These are phyloP conservation scores for Goniozus legneri DNA, from an alignment of 1,140 invertebrate species.

Conservation along the genomic window DNA sequence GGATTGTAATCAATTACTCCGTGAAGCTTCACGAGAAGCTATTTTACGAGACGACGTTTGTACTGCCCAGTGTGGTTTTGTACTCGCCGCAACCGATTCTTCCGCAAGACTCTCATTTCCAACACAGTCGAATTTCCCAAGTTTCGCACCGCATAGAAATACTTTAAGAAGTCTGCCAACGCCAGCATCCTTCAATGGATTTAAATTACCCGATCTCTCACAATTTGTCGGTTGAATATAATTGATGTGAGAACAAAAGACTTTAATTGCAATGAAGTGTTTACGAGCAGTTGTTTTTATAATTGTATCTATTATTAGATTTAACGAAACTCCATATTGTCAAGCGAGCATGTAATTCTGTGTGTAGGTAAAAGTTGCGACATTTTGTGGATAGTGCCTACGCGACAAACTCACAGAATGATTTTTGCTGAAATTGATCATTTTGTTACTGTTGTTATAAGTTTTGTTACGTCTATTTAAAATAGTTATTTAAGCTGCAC, in stretches of 20 bases:
- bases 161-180: constrained; percentile 39
- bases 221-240: constrained; percentile 59
- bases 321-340: no score
- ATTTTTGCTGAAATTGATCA: no score
- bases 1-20: constrained; percentile 77
- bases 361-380: background rate
- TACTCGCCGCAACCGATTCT: constrained; percentile 49
- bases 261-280: no score
- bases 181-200: constrained; percentile 51
- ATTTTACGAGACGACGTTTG: constrained; percentile 84
- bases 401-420: no score
- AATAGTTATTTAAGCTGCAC: no score
- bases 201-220: constrained; percentile 63
- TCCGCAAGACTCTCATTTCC: constrained; percentile 34
- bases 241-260: no score
- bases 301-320: no score
- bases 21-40: constrained; percentile 77
- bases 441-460: no score
- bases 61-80: constrained; percentile 79
- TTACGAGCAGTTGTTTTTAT: background rate
- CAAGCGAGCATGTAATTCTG: no score
- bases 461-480: no score
- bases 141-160: constrained; percentile 46
- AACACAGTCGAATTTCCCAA: constrained; percentile 40
- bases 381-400: no score